These are phyloP conservation scores for Neolamprologus tretocephalus DNA, from an alignment of 2,113 vertebrate species.

Conservation along the genomic window DNA sequence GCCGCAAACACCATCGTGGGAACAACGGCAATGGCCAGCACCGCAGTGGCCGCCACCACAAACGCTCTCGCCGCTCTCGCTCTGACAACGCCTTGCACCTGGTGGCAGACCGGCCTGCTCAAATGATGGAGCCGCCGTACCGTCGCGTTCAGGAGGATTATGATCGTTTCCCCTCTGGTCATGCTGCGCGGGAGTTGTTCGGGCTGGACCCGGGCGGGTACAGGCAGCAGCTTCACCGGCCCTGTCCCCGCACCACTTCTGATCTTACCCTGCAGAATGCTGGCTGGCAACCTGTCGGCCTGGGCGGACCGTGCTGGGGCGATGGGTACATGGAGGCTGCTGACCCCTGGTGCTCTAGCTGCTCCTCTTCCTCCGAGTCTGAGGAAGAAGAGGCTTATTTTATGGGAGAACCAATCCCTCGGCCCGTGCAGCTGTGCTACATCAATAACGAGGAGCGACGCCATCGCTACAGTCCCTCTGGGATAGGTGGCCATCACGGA, in stretches of 20 bases:
- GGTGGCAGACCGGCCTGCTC: conserved; percentile 80
- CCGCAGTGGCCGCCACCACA: conserved; percentile 74
- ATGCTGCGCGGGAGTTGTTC: conserved; percentile 77
- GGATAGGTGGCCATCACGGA: conserved; percentile 75
- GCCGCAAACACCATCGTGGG: conserved; percentile 72
- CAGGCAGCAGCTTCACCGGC: conserved; percentile 79
- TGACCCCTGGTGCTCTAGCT: conserved; percentile 95
- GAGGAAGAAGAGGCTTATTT: conserved; percentile 93
- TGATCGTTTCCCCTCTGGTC: conserved; percentile 79
- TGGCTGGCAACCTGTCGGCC: conserved; percentile 80
- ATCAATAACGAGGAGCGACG: conserved; percentile 91
- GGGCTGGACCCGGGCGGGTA: conserved; percentile 70
- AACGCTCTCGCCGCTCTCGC: conserved; percentile 86
- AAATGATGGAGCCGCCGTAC: conserved; percentile 79
- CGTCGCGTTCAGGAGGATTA: conserved; percentile 85
- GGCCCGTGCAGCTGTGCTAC: conserved; percentile 86
- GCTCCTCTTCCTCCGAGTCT: conserved; percentile 92
- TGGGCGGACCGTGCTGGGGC: conserved; percentile 73
- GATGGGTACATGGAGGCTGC: conserved; percentile 67
- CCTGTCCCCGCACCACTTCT: conserved; percentile 90
- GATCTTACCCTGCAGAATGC: conserved; percentile 94
- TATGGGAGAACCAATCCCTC: conserved; percentile 89
- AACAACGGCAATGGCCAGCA: conserved; percentile 75
- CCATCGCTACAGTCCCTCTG: conserved; percentile 87
- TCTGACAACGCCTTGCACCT: conserved; percentile 94